Evolutionary conservation across 2,113 vertebrate genomes (phyloP), one percentile per base, ranked within the genome.

Genomic region (Ancistrus triradiatus): DNA sequence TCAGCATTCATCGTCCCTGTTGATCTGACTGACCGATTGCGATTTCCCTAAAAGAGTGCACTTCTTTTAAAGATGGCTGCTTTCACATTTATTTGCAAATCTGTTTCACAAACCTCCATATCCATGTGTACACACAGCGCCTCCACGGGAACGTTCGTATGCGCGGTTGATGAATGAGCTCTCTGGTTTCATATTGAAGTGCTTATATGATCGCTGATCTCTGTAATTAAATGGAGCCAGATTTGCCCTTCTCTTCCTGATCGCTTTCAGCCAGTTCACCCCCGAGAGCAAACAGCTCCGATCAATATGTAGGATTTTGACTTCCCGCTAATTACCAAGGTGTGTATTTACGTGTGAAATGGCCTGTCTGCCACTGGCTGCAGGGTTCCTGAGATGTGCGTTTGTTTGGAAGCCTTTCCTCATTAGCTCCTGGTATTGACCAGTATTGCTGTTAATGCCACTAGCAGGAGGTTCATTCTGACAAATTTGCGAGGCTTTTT

Each of bases 211-310:
- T 7, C 27, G 3, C 27, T 31, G 7, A 31, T 4, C 3, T 31
- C 27, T 31, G 27, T 82, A 76, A 83, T 85, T 78, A 78, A 79
- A 79, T 71, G 74, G 64, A 73, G 56, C 38, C 44, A 50, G 68
- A 74, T 72, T 61, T 24, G 43, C 33, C 40, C 5, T 17, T 60
- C 48, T 24, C 11, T 15, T 2, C 13, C 6, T 21, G 42, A 19
- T 13, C 13, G 15, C 27, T 37, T 28, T 15, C 33, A 27, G 57
- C 40, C 13, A 19, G 5, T 22, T 13, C 10, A 44, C 2, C 31
- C 48, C 27, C 18, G 40, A 31, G 47, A 65, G 35, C 6, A 15
- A 25, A 59, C 15, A 22, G 19, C 27, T 14, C 27, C 10, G 58
- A 38, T 72, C 64, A 38, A 63, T 63, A 58, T 31, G 6, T 52